Base-by-base conservation (phyloP, 2,888 invertebrate species). In the Kryphioiulus occultus region DNA sequence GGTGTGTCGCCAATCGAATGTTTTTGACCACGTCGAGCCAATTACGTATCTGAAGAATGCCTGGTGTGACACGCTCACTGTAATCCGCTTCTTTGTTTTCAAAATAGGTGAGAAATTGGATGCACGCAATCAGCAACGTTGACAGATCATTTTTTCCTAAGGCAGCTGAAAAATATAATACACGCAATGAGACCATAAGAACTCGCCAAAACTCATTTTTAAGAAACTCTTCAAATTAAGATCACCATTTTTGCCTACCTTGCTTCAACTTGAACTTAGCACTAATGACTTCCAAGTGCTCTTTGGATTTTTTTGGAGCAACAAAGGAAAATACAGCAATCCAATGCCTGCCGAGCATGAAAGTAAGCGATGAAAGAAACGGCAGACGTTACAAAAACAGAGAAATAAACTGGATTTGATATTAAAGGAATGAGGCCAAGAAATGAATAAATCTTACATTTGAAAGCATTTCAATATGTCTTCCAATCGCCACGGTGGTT, bases 401-500 rank as follows among this genome's bases (percentile, higher is more conserved):
- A 9, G 53, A 19, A 1, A 83, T 12, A 78, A n/a, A n/a, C n/a
- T n/a, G n/a, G n/a, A n/a, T n/a, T n/a, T n/a, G n/a, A 26, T 12
- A 78, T 78, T 78, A 7, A 22, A 83, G 83, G 19, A n/a, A n/a
- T n/a, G 26, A 83, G 30, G 35, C 26, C 22, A 44, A 39, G 5
- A 59, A n/a, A 59, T n/a, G 5, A 9, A 5, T 5, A 30, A 30
- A 32, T 19, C 86, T 88, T 59, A 88, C 88, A 92, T 91, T 35
- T 91, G 88, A 19, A 91, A 90, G 88, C 92, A 92, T 88, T 91
- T 91, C 19, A 92, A 89, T 82, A 91, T 91, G 82, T 90, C 90
- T 15, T 88, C 47, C 3, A 90, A 85, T 15, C 90, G 90, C 92
- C 92, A 92, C 9, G 92, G 92, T 47, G 92, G 92, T 88, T 90